Evolutionary conservation across 1,140 invertebrate genomes (phyloP), one percentile per base, ranked within the genome.

Genomic region (Papilio glaucus): DNA sequence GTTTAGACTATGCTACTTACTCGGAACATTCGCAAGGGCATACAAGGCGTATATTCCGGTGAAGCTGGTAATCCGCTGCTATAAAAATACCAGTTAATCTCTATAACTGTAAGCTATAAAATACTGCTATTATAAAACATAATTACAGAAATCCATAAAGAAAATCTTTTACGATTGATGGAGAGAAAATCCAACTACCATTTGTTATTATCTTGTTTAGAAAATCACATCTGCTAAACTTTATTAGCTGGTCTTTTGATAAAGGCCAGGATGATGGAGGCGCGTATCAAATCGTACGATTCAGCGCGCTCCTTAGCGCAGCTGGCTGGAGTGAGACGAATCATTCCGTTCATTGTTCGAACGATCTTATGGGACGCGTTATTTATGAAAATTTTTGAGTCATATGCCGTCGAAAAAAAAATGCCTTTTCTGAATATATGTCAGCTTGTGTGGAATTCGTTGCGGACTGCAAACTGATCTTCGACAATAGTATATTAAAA

Each of bases 181-280:
- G 15, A 37, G 33, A 62, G 60, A 37, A 33, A 39, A 63, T 63
- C 67, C 69, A 77, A 67, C 80, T 79, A 80, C 84, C 88, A 92
- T 92, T 92, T 90, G 87, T 92, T 85, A 89, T 77, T 84, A 86
- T 92, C 90, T 92, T 84, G 88, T 92, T 91, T 88, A 89, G 88
- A 91, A 90, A 89, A 89, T 90, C 88, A 89, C 89, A 90, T 92
- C 88, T 92, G 88, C 87, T 90, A 83, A 91, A 90, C 83, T 92
- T 90, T 91, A 92, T 91, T 90, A 89, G 83, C 79, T 78, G 81
- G 83, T 76, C 84, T 89, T 92, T 90, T 87, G 85, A 88, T 85
- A 90, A 90, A 88, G 82, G 81, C 77, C 71, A 81, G 78, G 77
- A 86, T 90, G 89, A 92, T 90, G 90, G 87, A 90, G 85, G 87